These are phyloP conservation scores for Puntigrus tetrazona DNA, from an alignment of 2,113 vertebrate genomes.

Conservation along the genomic window DNA sequence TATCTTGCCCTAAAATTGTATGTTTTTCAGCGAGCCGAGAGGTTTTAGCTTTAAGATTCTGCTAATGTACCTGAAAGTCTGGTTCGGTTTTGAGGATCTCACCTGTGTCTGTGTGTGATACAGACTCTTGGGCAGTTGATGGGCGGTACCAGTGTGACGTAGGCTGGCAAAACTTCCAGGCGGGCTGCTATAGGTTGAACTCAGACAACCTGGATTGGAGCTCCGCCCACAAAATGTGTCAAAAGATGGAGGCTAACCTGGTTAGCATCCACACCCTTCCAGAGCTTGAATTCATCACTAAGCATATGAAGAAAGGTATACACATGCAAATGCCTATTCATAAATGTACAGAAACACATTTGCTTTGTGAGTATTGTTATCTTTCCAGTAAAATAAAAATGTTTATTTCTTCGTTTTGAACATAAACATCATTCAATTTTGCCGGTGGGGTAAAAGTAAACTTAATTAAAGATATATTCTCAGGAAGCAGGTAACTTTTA, in stretches of 20 bases:
- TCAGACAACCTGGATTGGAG: conserved; percentile 87
- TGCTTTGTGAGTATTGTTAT: background rate
- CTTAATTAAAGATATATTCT: no score
- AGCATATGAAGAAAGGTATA: conserved; percentile 85
- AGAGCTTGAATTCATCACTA: conserved; percentile 91
- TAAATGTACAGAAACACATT: background rate
- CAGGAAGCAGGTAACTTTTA: background rate
- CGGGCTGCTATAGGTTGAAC: conserved; percentile 89
- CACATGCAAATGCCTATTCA: background rate
- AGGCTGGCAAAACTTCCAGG: conserved; percentile 92
- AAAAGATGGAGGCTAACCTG: conserved; percentile 85
- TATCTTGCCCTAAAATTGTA: background rate
- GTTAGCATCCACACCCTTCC: conserved; percentile 92
- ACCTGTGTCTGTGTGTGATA: conserved; percentile 20
- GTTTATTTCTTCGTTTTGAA: background rate
- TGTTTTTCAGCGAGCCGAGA: background rate
- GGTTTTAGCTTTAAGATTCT: background rate
- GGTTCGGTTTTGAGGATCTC: background rate
- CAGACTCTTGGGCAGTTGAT: conserved; percentile 78
- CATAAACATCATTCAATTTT: background rate
- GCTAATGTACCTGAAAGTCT: conserved; percentile 1
- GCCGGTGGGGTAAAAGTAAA: background rate
- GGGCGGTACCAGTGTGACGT: conserved; percentile 87
- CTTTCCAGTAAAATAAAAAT: background rate
- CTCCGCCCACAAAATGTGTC: conserved; percentile 84